Conservation (phyloP, 2,797 vertebrate species). For the Chelon labrosus region DNA sequence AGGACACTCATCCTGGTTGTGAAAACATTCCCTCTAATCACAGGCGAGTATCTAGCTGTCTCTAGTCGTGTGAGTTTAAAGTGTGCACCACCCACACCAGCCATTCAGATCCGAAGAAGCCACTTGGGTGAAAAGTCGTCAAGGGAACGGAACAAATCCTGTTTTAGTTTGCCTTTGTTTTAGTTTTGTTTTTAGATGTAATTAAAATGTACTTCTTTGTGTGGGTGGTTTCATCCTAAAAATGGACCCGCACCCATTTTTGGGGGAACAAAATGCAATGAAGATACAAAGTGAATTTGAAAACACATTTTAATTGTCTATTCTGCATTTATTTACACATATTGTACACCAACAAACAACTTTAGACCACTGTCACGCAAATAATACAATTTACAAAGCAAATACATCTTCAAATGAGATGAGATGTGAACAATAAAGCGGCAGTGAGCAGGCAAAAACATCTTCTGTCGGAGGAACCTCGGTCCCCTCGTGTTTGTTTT, state of each 20-base stretch:
- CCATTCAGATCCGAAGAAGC: too few species aligned
- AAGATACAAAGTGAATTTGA: background rate
- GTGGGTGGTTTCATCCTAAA: background rate
- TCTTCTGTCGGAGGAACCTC: background rate
- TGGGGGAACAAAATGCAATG: background rate
- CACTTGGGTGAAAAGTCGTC: too few species aligned
- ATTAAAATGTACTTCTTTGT: too few species aligned
- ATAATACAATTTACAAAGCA: slow-evolving; percentile 13
- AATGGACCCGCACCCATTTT: too few species aligned
- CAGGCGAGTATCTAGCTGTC: too few species aligned
- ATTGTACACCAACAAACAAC: slow-evolving; percentile 24
- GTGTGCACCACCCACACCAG: too few species aligned
- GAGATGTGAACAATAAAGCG: slow-evolving; percentile 16
- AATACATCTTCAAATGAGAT: slow-evolving; percentile 4
- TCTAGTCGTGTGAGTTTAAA: too few species aligned
- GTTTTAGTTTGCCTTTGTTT: too few species aligned
- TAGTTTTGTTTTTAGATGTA: too few species aligned
- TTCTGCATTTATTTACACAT: slow-evolving; percentile 33
- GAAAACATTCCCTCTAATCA: too few species aligned
- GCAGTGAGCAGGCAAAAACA: slow-evolving; percentile 5
- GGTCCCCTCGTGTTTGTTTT: background rate
- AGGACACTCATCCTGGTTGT: too few species aligned
- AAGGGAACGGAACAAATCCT: too few species aligned
- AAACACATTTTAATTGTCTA: slow-evolving; percentile 23
- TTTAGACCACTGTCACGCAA: slow-evolving; percentile 20